Percentiles rank a stretch among this genome's conserved stretches.
Conservation (phyloP, 2,113 vertebrate species). For the Aplodontia rufa region DNA sequence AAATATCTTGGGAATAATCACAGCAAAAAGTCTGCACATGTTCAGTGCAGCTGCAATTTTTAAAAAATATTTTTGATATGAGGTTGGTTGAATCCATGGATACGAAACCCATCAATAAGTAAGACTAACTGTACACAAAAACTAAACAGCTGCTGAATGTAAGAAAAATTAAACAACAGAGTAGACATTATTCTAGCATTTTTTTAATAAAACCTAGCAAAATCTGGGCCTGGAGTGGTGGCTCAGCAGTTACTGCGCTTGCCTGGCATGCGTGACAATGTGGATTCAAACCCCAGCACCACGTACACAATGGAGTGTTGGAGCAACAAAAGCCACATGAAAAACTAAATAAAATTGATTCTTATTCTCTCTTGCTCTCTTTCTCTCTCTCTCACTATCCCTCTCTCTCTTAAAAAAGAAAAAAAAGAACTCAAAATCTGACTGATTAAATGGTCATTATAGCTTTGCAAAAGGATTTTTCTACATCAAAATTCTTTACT, state of each 20-base stretch:
- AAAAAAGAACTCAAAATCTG: neutral
- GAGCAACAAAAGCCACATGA: too few species aligned
- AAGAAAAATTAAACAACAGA: neutral
- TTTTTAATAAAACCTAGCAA: neutral
- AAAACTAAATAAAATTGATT: too few species aligned
- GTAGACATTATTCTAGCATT: neutral
- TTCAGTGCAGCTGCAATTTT: too few species aligned
- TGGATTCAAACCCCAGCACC: too few species aligned
- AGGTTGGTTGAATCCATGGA: neutral
- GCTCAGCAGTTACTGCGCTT: too few species aligned
- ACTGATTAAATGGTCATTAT: neutral
- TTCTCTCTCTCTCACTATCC: too few species aligned
- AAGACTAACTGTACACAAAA: too few species aligned
- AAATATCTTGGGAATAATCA: neutral
- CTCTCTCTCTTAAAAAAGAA: too few species aligned
- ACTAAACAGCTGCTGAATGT: neutral
- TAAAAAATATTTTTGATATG: neutral
- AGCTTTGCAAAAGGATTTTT: neutral
- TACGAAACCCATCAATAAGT: neutral
- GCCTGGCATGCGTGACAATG: too few species aligned
- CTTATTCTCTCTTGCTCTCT: too few species aligned
- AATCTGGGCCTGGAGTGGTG: too few species aligned
- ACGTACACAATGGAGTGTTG: too few species aligned
- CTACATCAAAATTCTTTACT: constrained; percentile 9
- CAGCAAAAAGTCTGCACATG: neutral